Percentiles rank a stretch among this genome's conserved stretches.
Evolutionary conservation across 2,888 invertebrate genomes (phyloP).

Genomic region (Lamellibrachia columna): DNA sequence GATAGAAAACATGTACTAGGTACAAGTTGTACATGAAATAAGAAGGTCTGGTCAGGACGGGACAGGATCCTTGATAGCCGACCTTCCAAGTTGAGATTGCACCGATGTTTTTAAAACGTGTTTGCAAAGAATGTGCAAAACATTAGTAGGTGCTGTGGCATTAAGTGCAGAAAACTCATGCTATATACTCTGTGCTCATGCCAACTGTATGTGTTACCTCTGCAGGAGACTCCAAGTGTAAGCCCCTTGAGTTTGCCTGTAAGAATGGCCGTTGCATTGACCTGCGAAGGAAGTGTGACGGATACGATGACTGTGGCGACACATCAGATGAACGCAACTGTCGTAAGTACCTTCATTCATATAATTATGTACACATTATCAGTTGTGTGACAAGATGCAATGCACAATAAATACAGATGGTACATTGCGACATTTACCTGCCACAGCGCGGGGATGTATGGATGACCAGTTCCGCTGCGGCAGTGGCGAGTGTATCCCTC

Average conservation of each 20-base stretch:
- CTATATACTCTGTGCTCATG: not conserved
- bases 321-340: constrained; percentile 91
- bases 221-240: not conserved
- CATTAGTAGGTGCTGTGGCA: not conserved
- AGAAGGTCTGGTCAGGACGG: no score
- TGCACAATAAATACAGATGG: not conserved
- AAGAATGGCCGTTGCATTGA: constrained; percentile 38
- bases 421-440: not conserved
- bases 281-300: constrained; percentile 77
- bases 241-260: constrained; percentile 31
- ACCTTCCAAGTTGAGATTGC: no score
- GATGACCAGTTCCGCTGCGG: constrained; percentile 57
- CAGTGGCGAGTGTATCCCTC: constrained; percentile 79
- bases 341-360: constrained; percentile 41
- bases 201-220: not conserved
- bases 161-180: not conserved
- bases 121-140: not conserved
- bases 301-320: constrained; percentile 95
- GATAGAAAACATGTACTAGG: not conserved
- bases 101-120: not conserved
- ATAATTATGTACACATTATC: not conserved
- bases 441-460: constrained; percentile 25
- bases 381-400: not conserved
- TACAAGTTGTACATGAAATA: no score
- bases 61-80: no score